Conservation (phyloP, 2,797 vertebrate genomes). For the Champsocephalus gunnari region DNA sequence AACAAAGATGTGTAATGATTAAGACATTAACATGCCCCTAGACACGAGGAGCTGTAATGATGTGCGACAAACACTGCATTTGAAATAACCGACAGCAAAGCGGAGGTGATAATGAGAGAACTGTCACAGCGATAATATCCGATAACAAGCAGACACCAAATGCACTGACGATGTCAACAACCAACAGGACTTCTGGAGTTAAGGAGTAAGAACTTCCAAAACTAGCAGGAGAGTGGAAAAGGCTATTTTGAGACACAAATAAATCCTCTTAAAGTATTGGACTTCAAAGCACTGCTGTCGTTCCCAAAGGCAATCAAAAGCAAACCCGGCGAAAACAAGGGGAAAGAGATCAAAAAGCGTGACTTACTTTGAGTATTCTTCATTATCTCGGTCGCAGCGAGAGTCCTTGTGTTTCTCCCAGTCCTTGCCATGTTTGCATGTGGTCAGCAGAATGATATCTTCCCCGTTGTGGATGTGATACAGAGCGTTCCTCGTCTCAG, state of each 20-base stretch:
- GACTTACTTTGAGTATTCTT: conserved; percentile 89
- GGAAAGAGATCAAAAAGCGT: conserved; percentile 18
- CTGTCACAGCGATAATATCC: conserved; percentile 12
- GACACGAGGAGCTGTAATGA: conserved; percentile 34
- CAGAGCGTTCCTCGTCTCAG: conserved; percentile 88
- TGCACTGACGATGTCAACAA: neutral
- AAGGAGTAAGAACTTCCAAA: neutral
- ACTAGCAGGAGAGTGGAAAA: neutral
- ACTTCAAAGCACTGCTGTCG: neutral
- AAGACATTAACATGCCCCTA: conserved; percentile 13
- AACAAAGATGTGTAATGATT: conserved; percentile 20
- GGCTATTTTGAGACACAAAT: neutral
- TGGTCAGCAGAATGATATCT: conserved; percentile 87
- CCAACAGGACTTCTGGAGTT: too few species aligned
- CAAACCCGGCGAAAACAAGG: neutral
- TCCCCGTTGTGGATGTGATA: conserved; percentile 88
- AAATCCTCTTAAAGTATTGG: neutral
- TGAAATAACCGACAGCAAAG: conserved; percentile 33
- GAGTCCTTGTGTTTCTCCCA: conserved; percentile 88
- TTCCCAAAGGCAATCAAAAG: neutral
- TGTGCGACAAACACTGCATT: conserved; percentile 23
- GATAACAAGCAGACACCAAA: conserved; percentile 5
- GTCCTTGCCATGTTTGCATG: conserved; percentile 89
- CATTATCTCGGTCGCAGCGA: conserved; percentile 84
- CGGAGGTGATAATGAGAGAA: conserved; percentile 37